Conservation (phyloP, 2,888 invertebrate genomes). For the Ochropleura leucogaster region DNA sequence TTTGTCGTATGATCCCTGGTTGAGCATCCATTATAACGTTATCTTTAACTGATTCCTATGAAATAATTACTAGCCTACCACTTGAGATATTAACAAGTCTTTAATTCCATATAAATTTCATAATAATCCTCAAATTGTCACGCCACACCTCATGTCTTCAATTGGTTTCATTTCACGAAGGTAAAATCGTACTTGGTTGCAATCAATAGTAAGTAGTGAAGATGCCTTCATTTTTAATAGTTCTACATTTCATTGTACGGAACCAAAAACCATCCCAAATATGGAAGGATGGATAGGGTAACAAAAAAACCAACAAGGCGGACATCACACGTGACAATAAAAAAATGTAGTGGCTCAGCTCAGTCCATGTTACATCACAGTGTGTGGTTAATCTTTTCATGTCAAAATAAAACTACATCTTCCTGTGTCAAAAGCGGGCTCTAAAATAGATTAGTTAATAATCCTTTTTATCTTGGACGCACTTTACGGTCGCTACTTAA, state of each 20-base stretch:
- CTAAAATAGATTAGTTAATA: constrained; percentile 70
- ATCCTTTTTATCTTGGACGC: constrained; percentile 71
- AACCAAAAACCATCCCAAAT: neutral
- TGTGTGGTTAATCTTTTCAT: constrained; percentile 43
- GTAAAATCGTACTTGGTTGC: constrained; percentile 1
- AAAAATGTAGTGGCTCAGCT: constrained; percentile 1
- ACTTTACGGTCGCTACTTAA: constrained; percentile 63
- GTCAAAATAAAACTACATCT: constrained; percentile 48
- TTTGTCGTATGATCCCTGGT: constrained; percentile 4
- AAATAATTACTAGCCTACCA: constrained; percentile 15
- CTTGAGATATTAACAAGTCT: constrained; percentile 19
- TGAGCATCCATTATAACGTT: neutral
- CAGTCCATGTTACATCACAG: constrained; percentile 28
- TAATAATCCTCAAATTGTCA: constrained; percentile 13
- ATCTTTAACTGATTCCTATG: constrained; percentile 20
- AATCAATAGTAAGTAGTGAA: neutral
- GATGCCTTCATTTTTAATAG: neutral
- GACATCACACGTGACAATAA: neutral
- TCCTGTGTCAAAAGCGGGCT: constrained; percentile 51
- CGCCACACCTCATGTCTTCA: constrained; percentile 24
- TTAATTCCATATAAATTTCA: constrained; percentile 17
- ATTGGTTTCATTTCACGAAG: constrained; percentile 15
- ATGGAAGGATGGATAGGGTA: neutral
- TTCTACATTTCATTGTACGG: neutral
- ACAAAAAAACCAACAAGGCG: neutral